Conservation (phyloP, 1,140 invertebrate genomes). For the Laodelphax striatellus region DNA sequence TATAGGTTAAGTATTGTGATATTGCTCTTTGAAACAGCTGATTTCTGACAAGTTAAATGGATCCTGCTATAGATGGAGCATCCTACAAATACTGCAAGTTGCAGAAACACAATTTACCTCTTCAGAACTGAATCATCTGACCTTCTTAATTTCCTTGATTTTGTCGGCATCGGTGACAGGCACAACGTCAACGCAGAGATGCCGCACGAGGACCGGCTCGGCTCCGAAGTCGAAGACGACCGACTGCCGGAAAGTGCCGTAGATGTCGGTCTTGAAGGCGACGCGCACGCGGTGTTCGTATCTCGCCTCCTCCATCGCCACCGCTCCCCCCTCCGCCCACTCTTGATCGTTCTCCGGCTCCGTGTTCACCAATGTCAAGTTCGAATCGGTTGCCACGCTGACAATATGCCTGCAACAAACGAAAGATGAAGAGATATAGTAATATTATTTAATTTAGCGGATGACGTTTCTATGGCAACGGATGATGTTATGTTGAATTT, state of each 20-base stretch:
- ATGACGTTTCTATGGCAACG: too few species aligned
- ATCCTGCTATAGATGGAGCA: too few species aligned
- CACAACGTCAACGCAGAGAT: constrained; percentile 66
- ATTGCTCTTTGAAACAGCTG: too few species aligned
- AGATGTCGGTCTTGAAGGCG: constrained; percentile 57
- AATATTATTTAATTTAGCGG: too few species aligned
- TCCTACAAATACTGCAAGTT: too few species aligned
- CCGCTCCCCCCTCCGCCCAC: constrained; percentile 33
- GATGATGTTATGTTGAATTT: too few species aligned
- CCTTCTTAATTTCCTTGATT: constrained; percentile 49
- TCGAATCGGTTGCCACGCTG: not conserved
- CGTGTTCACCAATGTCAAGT: constrained; percentile 15
- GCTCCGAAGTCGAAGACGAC: constrained; percentile 66
- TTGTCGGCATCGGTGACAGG: constrained; percentile 54
- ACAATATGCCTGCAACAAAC: not conserved
- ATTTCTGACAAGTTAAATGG: too few species aligned
- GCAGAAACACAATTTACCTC: too few species aligned
- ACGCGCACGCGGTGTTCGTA: constrained; percentile 50
- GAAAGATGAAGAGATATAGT: too few species aligned
- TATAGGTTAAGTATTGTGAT: too few species aligned
- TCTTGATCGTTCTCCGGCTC: constrained; percentile 38
- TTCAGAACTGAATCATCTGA: too few species aligned
- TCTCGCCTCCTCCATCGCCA: constrained; percentile 9
- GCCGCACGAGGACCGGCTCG: constrained; percentile 55
- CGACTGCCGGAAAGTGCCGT: constrained; percentile 70